A percentile compares a stretch with the other conserved stretches of the same genome.
These are phyloP conservation scores for Passerina amoena DNA, from an alignment of 2,113 vertebrate genomes.

Conservation along the genomic window DNA sequence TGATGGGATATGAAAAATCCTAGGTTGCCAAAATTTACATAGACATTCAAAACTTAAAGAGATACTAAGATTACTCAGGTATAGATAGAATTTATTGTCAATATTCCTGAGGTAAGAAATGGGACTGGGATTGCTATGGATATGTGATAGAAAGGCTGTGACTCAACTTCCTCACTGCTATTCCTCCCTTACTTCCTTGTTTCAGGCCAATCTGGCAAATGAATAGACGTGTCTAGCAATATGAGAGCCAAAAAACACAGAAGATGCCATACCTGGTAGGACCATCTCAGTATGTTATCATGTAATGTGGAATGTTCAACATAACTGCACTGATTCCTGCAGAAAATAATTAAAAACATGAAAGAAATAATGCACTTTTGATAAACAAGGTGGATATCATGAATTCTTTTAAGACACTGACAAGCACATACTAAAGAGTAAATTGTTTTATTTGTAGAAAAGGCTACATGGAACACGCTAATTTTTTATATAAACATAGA, in stretches of 20 bases:
- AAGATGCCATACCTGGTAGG: conserved; percentile 66
- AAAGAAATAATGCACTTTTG: neutral
- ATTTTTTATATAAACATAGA: neutral
- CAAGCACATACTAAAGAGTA: neutral
- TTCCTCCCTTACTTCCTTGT: neutral
- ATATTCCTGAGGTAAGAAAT: neutral
- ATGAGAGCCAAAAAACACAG: neutral
- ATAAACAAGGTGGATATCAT: neutral
- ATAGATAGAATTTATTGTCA: neutral
- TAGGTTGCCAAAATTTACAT: neutral
- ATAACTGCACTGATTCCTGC: conserved; percentile 24
- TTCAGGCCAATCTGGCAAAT: neutral
- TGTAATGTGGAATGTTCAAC: neutral
- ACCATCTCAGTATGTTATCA: conserved; percentile 49
- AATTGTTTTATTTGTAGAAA: neutral
- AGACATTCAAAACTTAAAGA: neutral
- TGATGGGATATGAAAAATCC: neutral
- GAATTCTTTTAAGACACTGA: neutral
- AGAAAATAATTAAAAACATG: neutral
- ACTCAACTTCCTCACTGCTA: neutral
- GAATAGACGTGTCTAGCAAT: neutral
- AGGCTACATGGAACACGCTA: neutral
- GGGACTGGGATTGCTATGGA: neutral
- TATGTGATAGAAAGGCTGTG: neutral
- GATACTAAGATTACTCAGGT: neutral